These are phyloP conservation scores for Lutraria rhynchaena DNA, from an alignment of 1,140 invertebrate species.

Conservation along the genomic window DNA sequence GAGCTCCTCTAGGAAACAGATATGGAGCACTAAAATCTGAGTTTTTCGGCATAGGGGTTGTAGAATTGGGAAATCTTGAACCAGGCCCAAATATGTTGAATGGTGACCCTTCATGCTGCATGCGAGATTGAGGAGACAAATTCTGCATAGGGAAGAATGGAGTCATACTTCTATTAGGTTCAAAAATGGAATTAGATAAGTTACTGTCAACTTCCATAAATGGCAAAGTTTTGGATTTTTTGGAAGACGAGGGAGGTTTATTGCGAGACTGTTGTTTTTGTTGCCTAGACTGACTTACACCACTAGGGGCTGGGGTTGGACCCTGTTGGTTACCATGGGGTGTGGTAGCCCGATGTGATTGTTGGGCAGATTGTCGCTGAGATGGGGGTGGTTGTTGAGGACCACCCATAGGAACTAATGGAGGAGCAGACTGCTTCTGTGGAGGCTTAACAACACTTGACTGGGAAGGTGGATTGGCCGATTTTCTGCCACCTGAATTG, in stretches of 20 bases:
- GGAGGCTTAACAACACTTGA: conserved; percentile 64
- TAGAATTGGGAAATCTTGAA: conserved; percentile 71
- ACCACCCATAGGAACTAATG: conserved; percentile 55
- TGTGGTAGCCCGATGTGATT: conserved; percentile 50
- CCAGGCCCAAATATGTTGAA: conserved; percentile 77
- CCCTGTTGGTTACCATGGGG: conserved; percentile 51
- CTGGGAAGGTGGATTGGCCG: conserved; percentile 61
- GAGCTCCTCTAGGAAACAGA: conserved; percentile 77
- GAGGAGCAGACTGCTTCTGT: conserved; percentile 58
- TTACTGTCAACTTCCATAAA: conserved; percentile 75
- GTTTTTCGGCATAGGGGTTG: conserved; percentile 73
- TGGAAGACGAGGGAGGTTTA: conserved; percentile 62
- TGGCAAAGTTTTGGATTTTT: conserved; percentile 68
- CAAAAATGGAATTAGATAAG: conserved; percentile 79
- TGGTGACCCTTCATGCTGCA: conserved; percentile 75
- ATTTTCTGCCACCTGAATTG: conserved; percentile 65
- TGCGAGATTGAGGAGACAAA: conserved; percentile 75
- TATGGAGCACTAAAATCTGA: conserved; percentile 74
- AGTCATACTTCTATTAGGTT: conserved; percentile 77
- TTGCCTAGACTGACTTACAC: conserved; percentile 49
- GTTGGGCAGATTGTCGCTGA: conserved; percentile 57
- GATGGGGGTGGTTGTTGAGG: conserved; percentile 49
- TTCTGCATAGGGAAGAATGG: conserved; percentile 76
- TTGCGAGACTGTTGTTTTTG: conserved; percentile 60
- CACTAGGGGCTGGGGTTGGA: conserved; percentile 30